phyloP scores from a whole-genome alignment of 2,797 vertebrate species.

The Rhinogobio ventralis region DNA sequence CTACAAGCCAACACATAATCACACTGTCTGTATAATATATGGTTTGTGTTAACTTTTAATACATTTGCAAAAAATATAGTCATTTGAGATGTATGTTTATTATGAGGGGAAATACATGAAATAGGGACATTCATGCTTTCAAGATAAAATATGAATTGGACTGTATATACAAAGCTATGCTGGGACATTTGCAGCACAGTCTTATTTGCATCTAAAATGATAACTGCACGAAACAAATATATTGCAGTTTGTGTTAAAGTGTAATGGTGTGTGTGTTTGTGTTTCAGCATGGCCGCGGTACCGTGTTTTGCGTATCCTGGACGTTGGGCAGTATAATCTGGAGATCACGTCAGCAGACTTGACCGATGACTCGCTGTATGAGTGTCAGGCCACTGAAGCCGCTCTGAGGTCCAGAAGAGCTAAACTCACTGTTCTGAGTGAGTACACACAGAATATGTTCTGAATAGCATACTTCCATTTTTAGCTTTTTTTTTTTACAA shows the following conservation, averaged over 20 bases:
- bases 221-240: neutral
- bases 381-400: slow-evolving; percentile 95
- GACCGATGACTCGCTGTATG: slow-evolving; percentile 91
- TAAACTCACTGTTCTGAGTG: slow-evolving; percentile 92
- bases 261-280: slow-evolving; percentile 38
- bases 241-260: neutral
- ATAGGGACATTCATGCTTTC: neutral
- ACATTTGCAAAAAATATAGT: neutral
- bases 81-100: neutral
- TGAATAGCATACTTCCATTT: neutral
- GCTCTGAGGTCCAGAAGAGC: slow-evolving; percentile 91
- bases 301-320: slow-evolving; percentile 83
- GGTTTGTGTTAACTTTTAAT: neutral
- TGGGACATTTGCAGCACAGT: neutral
- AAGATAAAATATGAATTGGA: neutral
- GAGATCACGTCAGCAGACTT: slow-evolving; percentile 89
- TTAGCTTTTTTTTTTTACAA: neutral
- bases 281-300: slow-evolving; percentile 91
- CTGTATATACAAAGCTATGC: no score
- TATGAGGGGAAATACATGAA: neutral
- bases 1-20: slow-evolving; percentile 26
- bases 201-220: neutral
- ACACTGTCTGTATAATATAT: neutral
- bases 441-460: slow-evolving; percentile 60
- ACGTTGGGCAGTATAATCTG: slow-evolving; percentile 92